Conservation (phyloP, 2,797 vertebrate species). For the Salmo trutta region DNA sequence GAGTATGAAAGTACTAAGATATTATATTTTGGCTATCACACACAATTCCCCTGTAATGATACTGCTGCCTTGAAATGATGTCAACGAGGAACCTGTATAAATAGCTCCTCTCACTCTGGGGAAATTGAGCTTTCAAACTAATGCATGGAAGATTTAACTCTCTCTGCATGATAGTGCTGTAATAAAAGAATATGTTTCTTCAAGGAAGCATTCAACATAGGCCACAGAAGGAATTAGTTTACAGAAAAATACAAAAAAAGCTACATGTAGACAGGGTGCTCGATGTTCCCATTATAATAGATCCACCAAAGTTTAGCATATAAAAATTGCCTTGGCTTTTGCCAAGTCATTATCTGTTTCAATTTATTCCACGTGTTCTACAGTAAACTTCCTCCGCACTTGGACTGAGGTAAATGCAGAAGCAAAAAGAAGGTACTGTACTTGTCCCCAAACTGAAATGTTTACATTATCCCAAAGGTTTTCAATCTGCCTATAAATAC, state of each 20-base stretch:
- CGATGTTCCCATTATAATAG: conserved; percentile 22
- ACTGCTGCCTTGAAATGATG: neutral
- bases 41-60: conserved; percentile 1
- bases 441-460: neutral
- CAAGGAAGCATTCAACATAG: conserved; percentile 4
- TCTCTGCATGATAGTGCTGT: neutral
- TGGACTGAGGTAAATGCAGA: neutral
- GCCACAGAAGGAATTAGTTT: conserved; percentile 23
- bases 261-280: conserved; percentile 3
- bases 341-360: conserved; percentile 11
- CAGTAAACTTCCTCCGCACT: neutral
- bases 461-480: neutral
- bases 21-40: neutral
- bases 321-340: conserved; percentile 16
- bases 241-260: conserved; percentile 16
- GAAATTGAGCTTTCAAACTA: neutral
- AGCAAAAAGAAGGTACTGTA: neutral
- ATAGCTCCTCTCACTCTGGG: neutral
- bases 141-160: neutral
- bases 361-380: conserved; percentile 8
- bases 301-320: conserved; percentile 24
- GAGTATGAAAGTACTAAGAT: neutral
- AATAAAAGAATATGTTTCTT: neutral
- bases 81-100: neutral
- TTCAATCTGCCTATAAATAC: neutral